Evolutionary conservation across 2,113 vertebrate genomes (phyloP).

Genomic region (Pedionomus torquatus): DNA sequence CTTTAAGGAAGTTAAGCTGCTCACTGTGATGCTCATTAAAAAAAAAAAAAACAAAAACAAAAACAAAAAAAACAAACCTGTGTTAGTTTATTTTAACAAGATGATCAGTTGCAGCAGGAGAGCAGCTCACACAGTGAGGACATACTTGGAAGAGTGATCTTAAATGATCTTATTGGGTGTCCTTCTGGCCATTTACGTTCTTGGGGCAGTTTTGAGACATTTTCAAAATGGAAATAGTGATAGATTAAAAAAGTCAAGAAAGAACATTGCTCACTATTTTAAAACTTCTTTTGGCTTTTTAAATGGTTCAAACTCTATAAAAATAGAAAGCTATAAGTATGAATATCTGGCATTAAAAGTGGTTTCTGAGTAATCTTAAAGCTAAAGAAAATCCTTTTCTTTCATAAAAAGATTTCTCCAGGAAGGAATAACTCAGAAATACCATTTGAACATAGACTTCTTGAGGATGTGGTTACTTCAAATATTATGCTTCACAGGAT

Average conservation of each 20-base stretch:
- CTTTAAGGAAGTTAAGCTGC: background rate
- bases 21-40: background rate
- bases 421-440: background rate
- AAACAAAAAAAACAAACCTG: background rate
- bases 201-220: background rate
- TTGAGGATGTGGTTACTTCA: background rate
- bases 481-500: background rate
- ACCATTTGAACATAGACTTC: background rate
- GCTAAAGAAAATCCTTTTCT: background rate
- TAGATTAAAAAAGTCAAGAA: background rate
- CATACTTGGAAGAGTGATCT: background rate
- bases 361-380: background rate
- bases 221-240: background rate
- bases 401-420: background rate
- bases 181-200: background rate
- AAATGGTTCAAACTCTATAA: background rate
- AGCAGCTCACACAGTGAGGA: background rate
- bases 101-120: background rate
- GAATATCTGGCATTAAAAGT: background rate
- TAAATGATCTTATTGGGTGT: background rate
- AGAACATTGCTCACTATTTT: background rate
- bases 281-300: background rate
- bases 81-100: background rate
- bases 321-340: background rate
- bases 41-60: background rate